Conservation (phyloP, 2,888 invertebrate species). For the Calameuta pallipes region DNA sequence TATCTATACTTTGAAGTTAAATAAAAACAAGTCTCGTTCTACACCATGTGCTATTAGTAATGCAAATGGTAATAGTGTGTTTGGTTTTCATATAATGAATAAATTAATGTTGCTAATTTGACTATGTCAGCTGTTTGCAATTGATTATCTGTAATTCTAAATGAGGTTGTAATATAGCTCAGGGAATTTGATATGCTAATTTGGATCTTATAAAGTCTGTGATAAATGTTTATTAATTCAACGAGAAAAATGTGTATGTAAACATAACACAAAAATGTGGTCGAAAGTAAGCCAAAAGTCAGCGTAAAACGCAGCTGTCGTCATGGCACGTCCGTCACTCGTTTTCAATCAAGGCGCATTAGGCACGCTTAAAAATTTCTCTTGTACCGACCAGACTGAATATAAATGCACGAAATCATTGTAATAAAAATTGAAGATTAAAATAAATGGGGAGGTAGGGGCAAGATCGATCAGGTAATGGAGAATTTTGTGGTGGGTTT, state of each 20-base stretch:
- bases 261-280: not conserved
- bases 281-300: not conserved
- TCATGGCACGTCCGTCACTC: not conserved
- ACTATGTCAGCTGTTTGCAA: not conserved
- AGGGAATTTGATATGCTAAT: not conserved
- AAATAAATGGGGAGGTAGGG: constrained; percentile 11
- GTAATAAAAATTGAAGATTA: not conserved
- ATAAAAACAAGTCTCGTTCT: not conserved
- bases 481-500: constrained; percentile 21
- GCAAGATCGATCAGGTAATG: constrained; percentile 27
- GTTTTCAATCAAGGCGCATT: not conserved
- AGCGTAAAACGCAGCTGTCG: not conserved
- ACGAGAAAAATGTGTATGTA: not conserved
- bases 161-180: not conserved
- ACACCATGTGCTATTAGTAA: not conserved
- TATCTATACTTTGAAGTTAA: constrained; percentile 17
- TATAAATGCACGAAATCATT: constrained; percentile 3
- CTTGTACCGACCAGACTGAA: not conserved
- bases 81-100: not conserved
- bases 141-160: not conserved
- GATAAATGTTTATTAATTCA: not conserved
- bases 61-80: not conserved
- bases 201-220: not conserved
- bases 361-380: not conserved
- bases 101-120: not conserved